Evolutionary conservation across 2,888 invertebrate genomes (phyloP), one percentile per base, ranked within the genome.

Genomic region (Sphaeridia pumilis): DNA sequence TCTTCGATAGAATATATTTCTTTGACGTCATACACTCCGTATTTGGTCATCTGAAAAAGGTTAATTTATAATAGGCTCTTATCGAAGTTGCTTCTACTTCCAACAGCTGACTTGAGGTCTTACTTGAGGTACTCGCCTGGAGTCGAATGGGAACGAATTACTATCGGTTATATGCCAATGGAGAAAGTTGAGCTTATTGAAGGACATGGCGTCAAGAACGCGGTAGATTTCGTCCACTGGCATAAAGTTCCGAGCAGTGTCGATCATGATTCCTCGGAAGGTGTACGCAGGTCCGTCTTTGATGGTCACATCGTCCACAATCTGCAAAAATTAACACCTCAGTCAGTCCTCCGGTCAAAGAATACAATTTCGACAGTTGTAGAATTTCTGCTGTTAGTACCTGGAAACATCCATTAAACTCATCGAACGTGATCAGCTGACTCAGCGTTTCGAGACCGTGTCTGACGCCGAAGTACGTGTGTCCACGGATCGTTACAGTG

Each of bases 111-210:
- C 10, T 31, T 31, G 34, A 31, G 14, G 34, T 21, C n/a, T 24
- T 43, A 62, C 60, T 56, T 83, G 74, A 0, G 87, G 87, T 59
- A 77, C 77, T 12, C 78, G 78, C 65, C 76, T 76, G 0, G 85
- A 79, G 48, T 83, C 82, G 66, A 88, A 83, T 0, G 94, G 93
- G 68, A 94, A 95, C 63, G 93, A 92, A 59, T 93, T 92, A 21
- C 87, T 84, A 71, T 95, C 95, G 0, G 87, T 87, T 44, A 89
- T 83, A 66, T 89, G 64, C 48, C 93, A 94, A 68, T 94, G 94
- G 73, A 95, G 84, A 0, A 87, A 84, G 69, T 95, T 95, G 65
- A 94, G 68, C 70, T 94, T 95, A 24, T 86, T 85, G 67, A 82
- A 79, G 0, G 84, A 82, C 90, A 94, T 92, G 0, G 79, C 90